These are phyloP conservation scores for Hydraecia micacea DNA, from an alignment of 2,888 invertebrate species.

Conservation along the genomic window DNA sequence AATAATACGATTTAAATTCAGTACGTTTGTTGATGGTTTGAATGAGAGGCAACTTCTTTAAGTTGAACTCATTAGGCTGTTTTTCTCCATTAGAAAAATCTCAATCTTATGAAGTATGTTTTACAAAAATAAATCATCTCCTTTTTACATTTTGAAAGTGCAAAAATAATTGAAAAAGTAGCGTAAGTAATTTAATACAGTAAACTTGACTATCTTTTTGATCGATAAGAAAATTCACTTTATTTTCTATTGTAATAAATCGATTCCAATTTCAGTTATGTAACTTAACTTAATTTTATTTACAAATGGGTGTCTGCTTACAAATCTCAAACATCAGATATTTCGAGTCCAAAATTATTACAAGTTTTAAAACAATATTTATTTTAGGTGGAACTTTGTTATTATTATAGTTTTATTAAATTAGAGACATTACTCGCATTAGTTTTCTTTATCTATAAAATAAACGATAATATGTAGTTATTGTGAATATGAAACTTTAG, in stretches of 20 bases:
- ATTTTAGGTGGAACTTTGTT: conserved; percentile 10
- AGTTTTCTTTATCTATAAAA: neutral
- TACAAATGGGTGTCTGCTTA: conserved; percentile 23
- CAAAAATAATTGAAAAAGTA: conserved; percentile 8
- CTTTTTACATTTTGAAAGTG: neutral
- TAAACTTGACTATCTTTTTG: conserved; percentile 11
- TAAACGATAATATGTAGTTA: neutral
- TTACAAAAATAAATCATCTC: neutral
- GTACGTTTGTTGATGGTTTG: neutral
- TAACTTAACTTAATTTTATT: conserved; percentile 36
- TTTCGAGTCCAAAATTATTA: conserved; percentile 10
- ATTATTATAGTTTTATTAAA: conserved; percentile 20
- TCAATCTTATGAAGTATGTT: neutral
- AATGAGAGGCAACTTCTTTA: neutral
- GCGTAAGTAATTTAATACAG: conserved; percentile 22
- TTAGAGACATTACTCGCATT: neutral
- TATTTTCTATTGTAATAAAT: conserved; percentile 35
- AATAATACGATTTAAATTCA: neutral
- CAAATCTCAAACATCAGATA: conserved; percentile 10
- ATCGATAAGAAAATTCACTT: conserved; percentile 34
- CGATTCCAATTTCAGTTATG: conserved; percentile 24
- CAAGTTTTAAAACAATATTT: conserved; percentile 13
- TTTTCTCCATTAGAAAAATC: neutral
- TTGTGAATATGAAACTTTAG: neutral
- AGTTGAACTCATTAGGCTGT: too few species aligned